A percentile compares a stretch with the other conserved stretches of the same genome.
phyloP scores from a whole-genome alignment of 2,797 vertebrate genomes.

The Catostomus latipinnis region DNA sequence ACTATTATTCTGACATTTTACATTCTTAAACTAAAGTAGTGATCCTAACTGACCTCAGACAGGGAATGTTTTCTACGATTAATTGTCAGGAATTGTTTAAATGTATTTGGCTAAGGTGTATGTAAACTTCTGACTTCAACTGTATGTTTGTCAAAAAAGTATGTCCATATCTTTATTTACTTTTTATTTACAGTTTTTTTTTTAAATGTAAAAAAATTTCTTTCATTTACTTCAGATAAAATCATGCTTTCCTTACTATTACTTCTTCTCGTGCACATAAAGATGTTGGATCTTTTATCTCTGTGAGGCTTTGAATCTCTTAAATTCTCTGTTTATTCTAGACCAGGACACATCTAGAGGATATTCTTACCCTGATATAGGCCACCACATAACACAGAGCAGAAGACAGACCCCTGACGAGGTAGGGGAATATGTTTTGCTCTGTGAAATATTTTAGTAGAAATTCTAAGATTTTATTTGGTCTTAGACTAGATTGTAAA shows the following conservation, averaged over 20 bases:
- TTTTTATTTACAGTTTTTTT: background rate
- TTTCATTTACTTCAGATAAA: conserved; percentile 13
- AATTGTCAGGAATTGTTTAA: too few relatives aligned
- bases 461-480: background rate
- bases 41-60: too few relatives aligned
- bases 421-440: too few relatives aligned
- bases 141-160: background rate
- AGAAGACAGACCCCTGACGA: conserved; percentile 78
- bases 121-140: too few relatives aligned
- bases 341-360: conserved; percentile 81
- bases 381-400: conserved; percentile 72
- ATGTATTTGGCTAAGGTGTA: too few relatives aligned
- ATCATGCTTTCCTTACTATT: conserved; percentile 23
- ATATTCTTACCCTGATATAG: conserved; percentile 80
- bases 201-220: too few relatives aligned
- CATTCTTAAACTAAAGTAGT: too few relatives aligned
- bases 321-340: conserved; percentile 68
- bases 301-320: background rate
- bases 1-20: too few relatives aligned
- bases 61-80: too few relatives aligned
- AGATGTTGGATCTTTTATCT: background rate
- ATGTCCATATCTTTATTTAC: conserved; percentile 5
- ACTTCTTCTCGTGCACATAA: conserved; percentile 30
- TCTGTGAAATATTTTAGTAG: background rate
- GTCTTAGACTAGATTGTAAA: background rate